Conservation (phyloP, 2,797 vertebrate genomes). For the Aplochiton taeniatus region DNA sequence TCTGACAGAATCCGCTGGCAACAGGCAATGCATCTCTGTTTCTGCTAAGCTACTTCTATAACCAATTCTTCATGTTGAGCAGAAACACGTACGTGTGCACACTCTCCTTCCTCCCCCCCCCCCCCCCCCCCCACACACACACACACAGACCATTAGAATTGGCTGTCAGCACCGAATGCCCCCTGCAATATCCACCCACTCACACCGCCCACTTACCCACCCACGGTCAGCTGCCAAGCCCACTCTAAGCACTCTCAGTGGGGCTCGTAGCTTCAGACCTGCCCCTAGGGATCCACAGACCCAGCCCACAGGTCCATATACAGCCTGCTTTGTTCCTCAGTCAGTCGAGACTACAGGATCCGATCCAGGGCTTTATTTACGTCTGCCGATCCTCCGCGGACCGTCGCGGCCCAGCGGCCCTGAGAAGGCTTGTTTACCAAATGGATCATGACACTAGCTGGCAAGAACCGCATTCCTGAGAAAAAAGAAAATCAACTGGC, state of each 20-base stretch:
- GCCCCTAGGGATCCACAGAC: constrained; percentile 20
- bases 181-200: constrained; percentile 18
- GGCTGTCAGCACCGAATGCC: constrained; percentile 12
- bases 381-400: background rate
- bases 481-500: background rate
- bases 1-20: too few relatives aligned
- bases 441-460: constrained; percentile 8
- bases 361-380: constrained; percentile 7
- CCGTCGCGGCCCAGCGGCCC: background rate
- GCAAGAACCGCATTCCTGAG: background rate
- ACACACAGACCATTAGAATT: constrained; percentile 6
- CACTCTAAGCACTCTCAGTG: constrained; percentile 19
- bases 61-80: too few relatives aligned
- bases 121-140: too few relatives aligned
- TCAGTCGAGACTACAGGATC: background rate
- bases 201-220: constrained; percentile 35
- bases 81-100: background rate
- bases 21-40: too few relatives aligned
- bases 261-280: constrained; percentile 17
- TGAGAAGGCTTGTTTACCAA: constrained; percentile 1
- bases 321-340: background rate
- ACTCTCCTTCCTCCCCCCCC: too few relatives aligned
- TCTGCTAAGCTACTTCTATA: too few relatives aligned
- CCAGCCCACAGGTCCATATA: constrained; percentile 6
- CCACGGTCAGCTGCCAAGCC: constrained; percentile 14